Percentiles rank a stretch among this genome's conserved stretches.
Conservation (phyloP, 1,140 invertebrate species). For the Pinna nobilis region DNA sequence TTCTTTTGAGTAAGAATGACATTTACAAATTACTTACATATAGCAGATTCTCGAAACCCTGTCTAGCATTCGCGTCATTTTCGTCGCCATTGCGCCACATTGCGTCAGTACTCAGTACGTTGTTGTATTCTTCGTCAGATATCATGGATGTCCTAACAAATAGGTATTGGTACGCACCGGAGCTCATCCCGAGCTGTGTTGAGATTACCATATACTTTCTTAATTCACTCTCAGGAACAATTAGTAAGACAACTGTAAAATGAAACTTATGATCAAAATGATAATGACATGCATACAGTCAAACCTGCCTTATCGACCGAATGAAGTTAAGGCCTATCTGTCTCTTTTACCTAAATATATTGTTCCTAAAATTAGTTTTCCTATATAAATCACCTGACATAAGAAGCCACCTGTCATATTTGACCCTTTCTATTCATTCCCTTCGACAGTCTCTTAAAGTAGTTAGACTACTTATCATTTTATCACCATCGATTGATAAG, state of each 20-base stretch:
- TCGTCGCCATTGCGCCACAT: constrained; percentile 45
- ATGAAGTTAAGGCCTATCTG: no score
- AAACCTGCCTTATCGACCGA: no score
- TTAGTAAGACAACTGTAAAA: constrained; percentile 51
- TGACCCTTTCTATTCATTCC: no score
- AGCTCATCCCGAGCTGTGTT: constrained; percentile 48
- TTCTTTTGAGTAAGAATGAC: neutral
- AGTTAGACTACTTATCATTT: no score
- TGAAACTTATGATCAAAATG: neutral
- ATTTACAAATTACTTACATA: constrained; percentile 41
- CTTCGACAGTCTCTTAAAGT: no score
- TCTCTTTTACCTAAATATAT: no score
- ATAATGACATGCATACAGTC: neutral
- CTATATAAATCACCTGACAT: no score
- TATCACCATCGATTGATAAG: no score
- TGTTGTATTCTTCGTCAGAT: constrained; percentile 20
- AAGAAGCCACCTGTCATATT: no score
- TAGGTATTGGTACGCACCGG: constrained; percentile 58
- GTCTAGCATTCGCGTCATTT: constrained; percentile 36
- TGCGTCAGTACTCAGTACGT: constrained; percentile 14
- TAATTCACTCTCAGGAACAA: constrained; percentile 45
- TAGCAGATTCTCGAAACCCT: constrained; percentile 50
- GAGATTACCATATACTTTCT: constrained; percentile 49
- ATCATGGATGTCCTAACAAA: constrained; percentile 45
- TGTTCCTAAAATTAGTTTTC: no score